Evolutionary conservation across 2,113 vertebrate genomes (phyloP).

Genomic region (Hiodon tergisus): DNA sequence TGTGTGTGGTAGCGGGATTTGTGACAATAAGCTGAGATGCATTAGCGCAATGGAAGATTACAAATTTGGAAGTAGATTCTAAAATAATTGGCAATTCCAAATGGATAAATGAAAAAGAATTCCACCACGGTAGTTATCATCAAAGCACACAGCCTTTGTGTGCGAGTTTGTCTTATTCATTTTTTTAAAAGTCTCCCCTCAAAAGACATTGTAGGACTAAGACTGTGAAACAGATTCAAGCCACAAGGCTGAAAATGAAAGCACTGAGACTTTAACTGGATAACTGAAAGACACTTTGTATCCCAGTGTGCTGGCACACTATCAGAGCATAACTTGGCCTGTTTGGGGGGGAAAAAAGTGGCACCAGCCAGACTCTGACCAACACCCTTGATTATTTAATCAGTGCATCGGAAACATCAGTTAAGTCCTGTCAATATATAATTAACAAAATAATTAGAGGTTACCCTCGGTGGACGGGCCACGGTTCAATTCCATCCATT

Average conservation of each 20-base stretch:
- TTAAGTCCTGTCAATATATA: conserved; percentile 63
- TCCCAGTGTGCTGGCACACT: too few relatives aligned
- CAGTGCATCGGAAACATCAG: conserved; percentile 59
- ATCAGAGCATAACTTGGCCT: not conserved
- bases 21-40: too few relatives aligned
- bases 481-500: conserved; percentile 47
- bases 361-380: conserved; percentile 49
- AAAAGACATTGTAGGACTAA: too few relatives aligned
- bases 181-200: not conserved
- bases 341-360: not conserved
- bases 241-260: too few relatives aligned
- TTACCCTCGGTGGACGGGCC: conserved; percentile 42
- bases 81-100: too few relatives aligned
- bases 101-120: too few relatives aligned
- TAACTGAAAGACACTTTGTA: too few relatives aligned
- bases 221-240: too few relatives aligned
- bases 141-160: not conserved
- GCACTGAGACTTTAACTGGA: too few relatives aligned
- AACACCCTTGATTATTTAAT: conserved; percentile 64
- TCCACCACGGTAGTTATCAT: not conserved
- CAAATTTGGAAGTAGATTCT: too few relatives aligned
- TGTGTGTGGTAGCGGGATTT: too few relatives aligned
- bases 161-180: not conserved
- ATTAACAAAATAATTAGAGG: conserved; percentile 65
- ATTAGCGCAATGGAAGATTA: too few relatives aligned